phyloP scores from a whole-genome alignment of 2,113 vertebrate genomes.

The Pseudolaguvia tuberculata region DNA sequence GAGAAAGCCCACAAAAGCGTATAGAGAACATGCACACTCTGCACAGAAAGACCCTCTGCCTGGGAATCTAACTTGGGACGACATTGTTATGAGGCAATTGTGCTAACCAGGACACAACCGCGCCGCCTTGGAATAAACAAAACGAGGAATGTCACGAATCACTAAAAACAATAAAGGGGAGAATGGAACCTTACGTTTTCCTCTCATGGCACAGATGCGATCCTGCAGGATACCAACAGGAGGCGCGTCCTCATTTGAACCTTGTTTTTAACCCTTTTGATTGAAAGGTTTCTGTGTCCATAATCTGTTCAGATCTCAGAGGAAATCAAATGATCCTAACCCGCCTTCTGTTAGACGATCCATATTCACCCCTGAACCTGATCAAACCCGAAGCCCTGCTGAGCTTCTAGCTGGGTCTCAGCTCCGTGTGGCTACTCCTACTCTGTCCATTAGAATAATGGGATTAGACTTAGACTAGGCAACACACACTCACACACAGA shows the following conservation, averaged over 20 bases:
- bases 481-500: background rate
- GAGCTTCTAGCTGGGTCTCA: background rate
- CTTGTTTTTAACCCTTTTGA: background rate
- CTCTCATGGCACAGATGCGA: conserved; percentile 29
- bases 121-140: too few species aligned
- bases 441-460: conserved; percentile 46
- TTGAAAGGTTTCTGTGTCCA: conserved; percentile 24
- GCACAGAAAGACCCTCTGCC: too few species aligned
- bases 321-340: too few species aligned
- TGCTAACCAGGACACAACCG: too few species aligned
- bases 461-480: conserved; percentile 50
- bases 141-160: too few species aligned
- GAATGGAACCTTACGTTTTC: conserved; percentile 33
- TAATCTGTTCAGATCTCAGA: background rate
- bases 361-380: background rate
- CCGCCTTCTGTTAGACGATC: conserved; percentile 10
- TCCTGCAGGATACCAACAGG: background rate
- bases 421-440: conserved; percentile 12
- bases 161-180: background rate
- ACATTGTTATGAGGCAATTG: too few species aligned
- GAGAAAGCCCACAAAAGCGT: too few species aligned
- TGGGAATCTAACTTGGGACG: too few species aligned
- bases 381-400: background rate
- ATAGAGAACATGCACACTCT: too few species aligned
- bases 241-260: background rate